Base-by-base conservation (phyloP, 1,140 invertebrate species). In the Mercenaria mercenaria region DNA sequence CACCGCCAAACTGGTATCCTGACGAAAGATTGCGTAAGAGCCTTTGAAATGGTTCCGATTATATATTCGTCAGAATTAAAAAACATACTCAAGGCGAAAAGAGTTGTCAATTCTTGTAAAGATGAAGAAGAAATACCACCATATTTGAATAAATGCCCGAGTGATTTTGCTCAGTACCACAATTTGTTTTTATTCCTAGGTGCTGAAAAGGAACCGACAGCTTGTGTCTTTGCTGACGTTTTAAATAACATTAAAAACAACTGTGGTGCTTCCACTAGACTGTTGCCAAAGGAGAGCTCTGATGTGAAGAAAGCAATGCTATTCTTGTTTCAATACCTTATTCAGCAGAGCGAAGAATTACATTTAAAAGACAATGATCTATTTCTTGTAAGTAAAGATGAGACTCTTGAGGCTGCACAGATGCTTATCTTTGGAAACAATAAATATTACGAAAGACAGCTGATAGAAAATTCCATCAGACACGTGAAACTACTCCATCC, bases 161-260 rank as follows among this genome's bases (percentile, higher is more conserved):
- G 80, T 34, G 69, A 91, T 15, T 93, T 91, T 74, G 91, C 90
- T 32, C 56, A 88, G 32, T 92, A 91, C 88, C 91, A 90, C 79
- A 50, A 89, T n/a, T 37, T 94, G 6, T 95, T 95, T 91, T 39
- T 88, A 29, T 18, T 52, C 29, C 74, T 95, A 61, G 94, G 94
- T 41, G 92, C 85, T 23, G 41, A 77, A 1, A 18, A 91, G 43
- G 79, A 34, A 43, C 77, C 88, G n/a, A 76, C 87, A 34, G 82
- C 86, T 50, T 52, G 88, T 74, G 84, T 90, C 26, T 94, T 91
- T 84, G 85, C 91, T 23, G 41, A 34, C 15, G 91, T 93, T 3
- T 86, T 94, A 50, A 15, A 81, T 23, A 47, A 50, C 18, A 41
- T 93, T 8, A 34, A 34, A 37, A 23, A 26, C 2, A 15, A 79